Conservation (phyloP, 2,888 invertebrate genomes). For the Andrena bicolor region DNA sequence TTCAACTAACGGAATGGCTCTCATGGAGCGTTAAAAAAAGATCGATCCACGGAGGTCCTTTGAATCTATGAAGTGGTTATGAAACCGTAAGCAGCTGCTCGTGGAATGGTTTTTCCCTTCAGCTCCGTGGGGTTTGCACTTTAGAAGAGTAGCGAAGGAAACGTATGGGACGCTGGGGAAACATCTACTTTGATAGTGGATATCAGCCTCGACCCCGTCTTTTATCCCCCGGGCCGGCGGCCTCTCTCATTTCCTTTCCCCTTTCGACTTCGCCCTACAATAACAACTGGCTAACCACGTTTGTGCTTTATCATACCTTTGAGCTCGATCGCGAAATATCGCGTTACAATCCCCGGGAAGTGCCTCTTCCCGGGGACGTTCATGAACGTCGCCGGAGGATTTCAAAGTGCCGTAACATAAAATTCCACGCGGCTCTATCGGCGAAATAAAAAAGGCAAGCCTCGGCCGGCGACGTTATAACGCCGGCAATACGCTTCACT, state of each 20-base stretch:
- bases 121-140: constrained; percentile 72
- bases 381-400: constrained; percentile 3
- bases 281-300: constrained; percentile 59
- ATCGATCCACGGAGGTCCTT: constrained; percentile 49
- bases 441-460: constrained; percentile 8
- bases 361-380: neutral
- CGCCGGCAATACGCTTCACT: constrained; percentile 11
- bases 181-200: constrained; percentile 78
- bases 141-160: constrained; percentile 74
- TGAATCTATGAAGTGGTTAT: constrained; percentile 69
- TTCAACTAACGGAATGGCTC: neutral
- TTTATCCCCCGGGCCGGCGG: constrained; percentile 51
- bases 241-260: constrained; percentile 32
- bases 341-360: constrained; percentile 34
- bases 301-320: constrained; percentile 48
- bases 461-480: constrained; percentile 4
- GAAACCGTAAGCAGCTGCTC: constrained; percentile 67
- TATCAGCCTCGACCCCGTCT: constrained; percentile 61
- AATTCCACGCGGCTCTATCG: constrained; percentile 18
- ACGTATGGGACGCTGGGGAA: constrained; percentile 78
- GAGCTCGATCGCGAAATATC: constrained; percentile 46
- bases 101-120: constrained; percentile 45
- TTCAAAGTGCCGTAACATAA: constrained; percentile 35
- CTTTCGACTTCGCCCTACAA: constrained; percentile 46
- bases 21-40: constrained; percentile 32